Percentiles rank a stretch among this genome's conserved stretches.
These are phyloP conservation scores for Mesembrinibis cayennensis DNA, from an alignment of 2,113 vertebrate species.

Conservation along the genomic window DNA sequence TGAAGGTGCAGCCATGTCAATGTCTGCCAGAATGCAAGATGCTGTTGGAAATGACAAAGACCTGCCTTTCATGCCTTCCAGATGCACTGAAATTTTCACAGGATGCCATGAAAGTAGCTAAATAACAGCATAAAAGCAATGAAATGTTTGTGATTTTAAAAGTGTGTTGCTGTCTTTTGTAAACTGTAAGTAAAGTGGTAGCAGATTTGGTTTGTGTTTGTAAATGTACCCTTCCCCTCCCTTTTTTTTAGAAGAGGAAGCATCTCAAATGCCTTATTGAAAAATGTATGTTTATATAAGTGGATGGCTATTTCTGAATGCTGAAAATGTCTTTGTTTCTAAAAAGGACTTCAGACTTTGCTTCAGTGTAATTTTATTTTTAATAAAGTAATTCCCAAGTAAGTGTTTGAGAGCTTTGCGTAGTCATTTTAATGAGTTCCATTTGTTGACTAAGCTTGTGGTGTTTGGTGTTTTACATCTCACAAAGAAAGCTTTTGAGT, in stretches of 20 bases:
- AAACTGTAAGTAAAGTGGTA: not conserved
- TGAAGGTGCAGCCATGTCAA: not conserved
- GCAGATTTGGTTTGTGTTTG: not conserved
- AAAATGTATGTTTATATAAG: not conserved
- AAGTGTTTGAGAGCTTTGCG: not conserved
- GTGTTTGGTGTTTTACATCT: not conserved
- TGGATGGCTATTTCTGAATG: not conserved
- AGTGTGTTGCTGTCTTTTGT: not conserved
- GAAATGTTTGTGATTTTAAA: not conserved
- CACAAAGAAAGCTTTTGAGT: not conserved
- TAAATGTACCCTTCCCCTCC: not conserved
- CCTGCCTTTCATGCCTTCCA: not conserved
- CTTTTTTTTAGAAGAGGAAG: not conserved
- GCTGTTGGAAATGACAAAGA: not conserved
- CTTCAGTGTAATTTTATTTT: constrained; percentile 38
- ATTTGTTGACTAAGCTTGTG: not conserved
- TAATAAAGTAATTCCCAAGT: constrained; percentile 47
- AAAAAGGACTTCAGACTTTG: not conserved
- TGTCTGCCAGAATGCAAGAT: not conserved
- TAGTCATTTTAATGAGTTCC: not conserved
- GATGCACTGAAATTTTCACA: not conserved
- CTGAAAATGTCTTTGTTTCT: constrained; percentile 11
- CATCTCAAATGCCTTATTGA: constrained; percentile 22
- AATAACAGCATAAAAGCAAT: not conserved
- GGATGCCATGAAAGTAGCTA: not conserved